Evolutionary conservation across 2,888 invertebrate species (phyloP).

Genomic region (Thera britannica): DNA sequence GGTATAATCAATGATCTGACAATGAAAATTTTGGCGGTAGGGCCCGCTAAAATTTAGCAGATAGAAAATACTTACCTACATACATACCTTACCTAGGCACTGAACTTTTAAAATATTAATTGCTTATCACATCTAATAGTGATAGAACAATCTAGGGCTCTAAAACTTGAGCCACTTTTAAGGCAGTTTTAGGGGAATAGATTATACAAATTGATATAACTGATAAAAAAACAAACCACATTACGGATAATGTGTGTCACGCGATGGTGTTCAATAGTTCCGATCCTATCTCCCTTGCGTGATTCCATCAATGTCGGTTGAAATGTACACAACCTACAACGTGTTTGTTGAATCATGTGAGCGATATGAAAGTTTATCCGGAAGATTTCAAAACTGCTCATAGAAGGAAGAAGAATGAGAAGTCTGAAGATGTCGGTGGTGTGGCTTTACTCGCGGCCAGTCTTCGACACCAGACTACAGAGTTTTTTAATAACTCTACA

Average conservation of each 20-base stretch:
- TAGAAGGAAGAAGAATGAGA: conserved; percentile 45
- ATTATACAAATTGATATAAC: conserved; percentile 3
- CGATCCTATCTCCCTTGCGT: conserved; percentile 62
- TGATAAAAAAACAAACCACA: conserved; percentile 27
- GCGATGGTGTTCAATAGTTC: conserved; percentile 64
- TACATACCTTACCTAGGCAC: too few species aligned
- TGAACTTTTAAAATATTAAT: too few species aligned
- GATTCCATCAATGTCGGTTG: conserved; percentile 46
- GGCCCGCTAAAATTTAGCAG: too few species aligned
- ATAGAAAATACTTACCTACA: too few species aligned
- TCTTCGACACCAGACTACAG: conserved; percentile 88
- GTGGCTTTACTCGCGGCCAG: conserved; percentile 85
- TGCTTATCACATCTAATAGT: too few species aligned
- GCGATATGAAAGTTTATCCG: conserved; percentile 70
- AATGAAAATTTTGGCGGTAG: too few species aligned
- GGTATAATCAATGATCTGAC: too few species aligned
- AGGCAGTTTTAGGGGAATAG: background rate
- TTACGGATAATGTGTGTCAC: conserved; percentile 46
- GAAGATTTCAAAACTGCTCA: conserved; percentile 51
- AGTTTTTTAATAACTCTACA: conserved; percentile 91
- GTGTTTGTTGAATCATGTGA: conserved; percentile 53
- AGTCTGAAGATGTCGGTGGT: conserved; percentile 56
- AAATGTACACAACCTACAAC: conserved; percentile 35
- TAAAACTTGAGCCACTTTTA: too few species aligned
- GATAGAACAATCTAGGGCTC: too few species aligned